Base-by-base conservation (phyloP, 2,888 invertebrate genomes). In the Euproctis similis region DNA sequence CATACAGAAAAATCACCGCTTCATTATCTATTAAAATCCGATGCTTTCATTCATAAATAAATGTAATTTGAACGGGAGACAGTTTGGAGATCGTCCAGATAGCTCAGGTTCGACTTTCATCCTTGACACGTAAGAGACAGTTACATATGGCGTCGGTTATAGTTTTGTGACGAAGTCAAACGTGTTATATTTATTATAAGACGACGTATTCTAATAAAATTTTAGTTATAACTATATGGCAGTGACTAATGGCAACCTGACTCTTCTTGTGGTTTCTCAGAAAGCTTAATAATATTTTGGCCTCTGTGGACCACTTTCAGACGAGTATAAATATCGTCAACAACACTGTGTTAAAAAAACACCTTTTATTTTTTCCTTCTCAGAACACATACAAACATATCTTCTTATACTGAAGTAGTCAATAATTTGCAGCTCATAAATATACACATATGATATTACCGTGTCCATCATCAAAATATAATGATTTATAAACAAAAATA, bases 21-120 rank as follows among this genome's bases (percentile, higher is more conserved):
- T n/a, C 38, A 37, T 36, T 38, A 28, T 27, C 21, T 30, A 31
- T 21, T 46, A 43, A 37, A 39, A 38, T 42, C 43, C 44, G 46
- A 38, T 53, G 45, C 47, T 53, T 57, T 56, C 60, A 68, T 70
- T 70, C 58, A 68, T 70, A 63, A 60, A 56, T 63, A 55, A 59
- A 53, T 52, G 37, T 54, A 53, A 59, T 58, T n/a, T 51, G 39
- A 56, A 42, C 31, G 25, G 39, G 42, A 41, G 59, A 57, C 57
- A 55, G 33, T 41, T 64, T 69, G 69, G 68, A 59, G 30, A 25
- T 31, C 29, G 34, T 54, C 70, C 69, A 68, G 67, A 59, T 50
- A 58, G 42, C 51, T 63, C 61, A 51, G 53, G 51, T 61, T 60
- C 53, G 60, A 59, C 54, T 65, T 61, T 51, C 50, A 62, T 65